A percentile compares a stretch with the other conserved stretches of the same genome.
Evolutionary conservation across 2,797 vertebrate genomes (phyloP).

Genomic region (Pogonophryne albipinna): DNA sequence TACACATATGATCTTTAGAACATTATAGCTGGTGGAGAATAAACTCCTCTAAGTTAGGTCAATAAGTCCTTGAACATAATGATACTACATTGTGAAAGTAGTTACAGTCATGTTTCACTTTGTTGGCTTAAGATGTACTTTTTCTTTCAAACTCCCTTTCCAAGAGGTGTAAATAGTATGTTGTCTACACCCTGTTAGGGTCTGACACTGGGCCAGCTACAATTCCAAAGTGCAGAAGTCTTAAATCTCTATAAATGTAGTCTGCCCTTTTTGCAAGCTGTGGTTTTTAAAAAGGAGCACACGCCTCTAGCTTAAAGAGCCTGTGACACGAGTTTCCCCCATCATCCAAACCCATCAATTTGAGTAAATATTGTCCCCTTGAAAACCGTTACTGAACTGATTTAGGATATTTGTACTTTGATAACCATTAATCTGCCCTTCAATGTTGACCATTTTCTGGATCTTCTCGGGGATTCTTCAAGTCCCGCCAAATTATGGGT

Average conservation of each 20-base stretch:
- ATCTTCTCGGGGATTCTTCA: too few species aligned
- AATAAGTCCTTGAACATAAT: neutral
- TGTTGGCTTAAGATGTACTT: neutral
- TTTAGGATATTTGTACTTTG: too few species aligned
- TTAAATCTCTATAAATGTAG: neutral
- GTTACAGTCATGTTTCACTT: neutral
- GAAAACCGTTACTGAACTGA: too few species aligned
- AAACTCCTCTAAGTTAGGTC: conserved; percentile 4
- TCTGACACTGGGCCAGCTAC: neutral
- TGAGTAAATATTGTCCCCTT: too few species aligned
- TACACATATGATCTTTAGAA: neutral
- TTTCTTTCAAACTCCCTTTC: neutral
- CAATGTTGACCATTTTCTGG: too few species aligned
- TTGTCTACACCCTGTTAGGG: neutral
- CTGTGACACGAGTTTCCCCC: too few species aligned
- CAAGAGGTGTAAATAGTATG: conserved; percentile 1
- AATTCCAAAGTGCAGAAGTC: neutral
- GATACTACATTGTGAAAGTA: neutral
- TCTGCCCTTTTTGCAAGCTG: neutral
- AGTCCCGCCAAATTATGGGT: too few species aligned
- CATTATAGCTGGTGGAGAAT: neutral
- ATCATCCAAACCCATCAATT: too few species aligned
- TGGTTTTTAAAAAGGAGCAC: neutral
- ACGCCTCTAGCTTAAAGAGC: neutral
- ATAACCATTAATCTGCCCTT: too few species aligned